These are phyloP conservation scores for Charina bottae DNA, from an alignment of 2,113 vertebrate genomes.

Conservation along the genomic window DNA sequence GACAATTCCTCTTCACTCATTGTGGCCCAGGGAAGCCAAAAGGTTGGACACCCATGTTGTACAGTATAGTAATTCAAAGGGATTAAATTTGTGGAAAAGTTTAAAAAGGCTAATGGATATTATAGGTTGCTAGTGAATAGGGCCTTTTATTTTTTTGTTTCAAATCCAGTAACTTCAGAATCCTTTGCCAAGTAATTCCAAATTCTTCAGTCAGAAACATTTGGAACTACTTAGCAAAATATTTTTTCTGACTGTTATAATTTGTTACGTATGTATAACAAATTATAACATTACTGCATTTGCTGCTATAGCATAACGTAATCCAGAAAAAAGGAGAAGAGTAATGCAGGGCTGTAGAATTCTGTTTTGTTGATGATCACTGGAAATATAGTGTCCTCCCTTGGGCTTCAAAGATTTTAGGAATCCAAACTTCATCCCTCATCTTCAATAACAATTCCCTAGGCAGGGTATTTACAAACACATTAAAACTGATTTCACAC, in stretches of 20 bases:
- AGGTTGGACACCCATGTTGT: too few relatives aligned
- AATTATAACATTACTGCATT: neutral
- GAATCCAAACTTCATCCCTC: neutral
- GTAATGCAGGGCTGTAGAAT: neutral
- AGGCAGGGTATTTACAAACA: neutral
- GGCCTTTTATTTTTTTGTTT: neutral
- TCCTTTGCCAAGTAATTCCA: neutral
- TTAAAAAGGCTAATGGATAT: slow-evolving; percentile 10
- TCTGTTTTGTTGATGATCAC: neutral
- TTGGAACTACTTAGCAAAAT: neutral
- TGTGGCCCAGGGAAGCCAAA: too few relatives aligned
- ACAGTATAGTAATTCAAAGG: slow-evolving; percentile 5
- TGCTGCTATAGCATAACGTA: neutral
- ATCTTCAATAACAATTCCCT: neutral
- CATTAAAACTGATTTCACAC: neutral
- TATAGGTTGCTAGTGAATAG: slow-evolving; percentile 9
- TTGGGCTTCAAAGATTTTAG: neutral
- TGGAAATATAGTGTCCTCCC: neutral
- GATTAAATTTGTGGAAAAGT: slow-evolving; percentile 18
- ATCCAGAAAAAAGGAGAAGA: neutral
- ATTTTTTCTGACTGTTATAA: neutral
- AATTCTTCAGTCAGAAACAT: neutral
- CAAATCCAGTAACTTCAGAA: neutral
- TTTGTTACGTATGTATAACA: neutral
- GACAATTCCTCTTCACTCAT: too few relatives aligned